Base-by-base conservation (phyloP, 1,140 invertebrate species). In the Eulimnadia texana region DNA sequence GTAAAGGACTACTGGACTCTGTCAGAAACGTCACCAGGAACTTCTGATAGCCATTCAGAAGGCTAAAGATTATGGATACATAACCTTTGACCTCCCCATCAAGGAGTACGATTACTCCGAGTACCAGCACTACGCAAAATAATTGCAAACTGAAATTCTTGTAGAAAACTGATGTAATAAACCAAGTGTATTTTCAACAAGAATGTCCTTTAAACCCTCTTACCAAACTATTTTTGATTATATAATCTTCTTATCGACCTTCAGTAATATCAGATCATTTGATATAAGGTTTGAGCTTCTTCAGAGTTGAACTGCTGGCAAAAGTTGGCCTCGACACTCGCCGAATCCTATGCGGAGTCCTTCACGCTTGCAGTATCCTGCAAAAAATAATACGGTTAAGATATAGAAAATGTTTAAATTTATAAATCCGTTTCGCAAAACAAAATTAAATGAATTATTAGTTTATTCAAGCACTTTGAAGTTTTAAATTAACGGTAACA, bases 271-370 rank as follows among this genome's bases (percentile, higher is more conserved):
- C 3, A 53, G 25, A 53, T 24, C n/a, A n/a, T n/a, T n/a, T n/a
- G n/a, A n/a, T n/a, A n/a, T n/a, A n/a, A n/a, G n/a, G n/a, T n/a
- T n/a, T n/a, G 28, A 51, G 10, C 6, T 16, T 2, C 42, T 52
- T 61, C 64, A 63, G 11, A 66, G 6, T 27, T 64, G 28, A 22
- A 64, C 49, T 9, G 87, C 85, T 27, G 94, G 92, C 28, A 97
- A 71, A 3, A 99, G 73, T 77, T 86, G 88, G 65, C 93, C 93
- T 54, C 78, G 76, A 70, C 93, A 97, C 49, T 79, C 75, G 2
- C 95, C 95, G 75, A 99, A 98, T 13, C 95, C 95, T 68, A 99
- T 79, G 64, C 82, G 81, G 56, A 81, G 80, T 2, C 84, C 84
- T 62, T 87, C 76, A 23, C 82, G 85, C 68, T 88, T 75, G 71